phyloP scores from a whole-genome alignment of 2,113 vertebrate genomes.

The Montifringilla adamsi region DNA sequence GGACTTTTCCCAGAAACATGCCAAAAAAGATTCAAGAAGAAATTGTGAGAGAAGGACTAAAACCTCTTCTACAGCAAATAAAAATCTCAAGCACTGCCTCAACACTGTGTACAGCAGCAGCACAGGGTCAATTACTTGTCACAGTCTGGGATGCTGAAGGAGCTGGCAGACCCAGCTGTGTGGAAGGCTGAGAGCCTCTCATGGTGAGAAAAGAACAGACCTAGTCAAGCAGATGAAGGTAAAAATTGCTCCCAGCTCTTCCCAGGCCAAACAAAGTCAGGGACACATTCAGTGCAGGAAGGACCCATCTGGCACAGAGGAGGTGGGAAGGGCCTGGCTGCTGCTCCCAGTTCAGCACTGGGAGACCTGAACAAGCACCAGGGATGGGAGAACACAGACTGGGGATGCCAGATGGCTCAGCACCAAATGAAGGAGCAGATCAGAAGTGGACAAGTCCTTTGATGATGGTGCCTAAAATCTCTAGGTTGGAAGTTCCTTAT shows the following conservation, averaged over 20 bases:
- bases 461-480: background rate
- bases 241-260: background rate
- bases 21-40: background rate
- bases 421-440: background rate
- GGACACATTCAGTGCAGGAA: background rate
- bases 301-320: background rate
- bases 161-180: background rate
- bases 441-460: background rate
- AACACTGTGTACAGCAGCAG: background rate
- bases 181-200: background rate
- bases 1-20: background rate
- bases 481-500: background rate
- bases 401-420: background rate
- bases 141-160: background rate
- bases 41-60: background rate
- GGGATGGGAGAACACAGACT: background rate
- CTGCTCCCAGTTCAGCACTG: background rate
- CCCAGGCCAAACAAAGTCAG: background rate
- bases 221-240: background rate
- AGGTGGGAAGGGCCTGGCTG: background rate
- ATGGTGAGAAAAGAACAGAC: background rate
- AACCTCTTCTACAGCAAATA: background rate
- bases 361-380: background rate
- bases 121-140: background rate
- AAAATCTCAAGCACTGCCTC: background rate